A percentile compares a stretch with the other conserved stretches of the same genome.
Conservation (phyloP, 2,888 invertebrate genomes). For the Papilio gigon region DNA sequence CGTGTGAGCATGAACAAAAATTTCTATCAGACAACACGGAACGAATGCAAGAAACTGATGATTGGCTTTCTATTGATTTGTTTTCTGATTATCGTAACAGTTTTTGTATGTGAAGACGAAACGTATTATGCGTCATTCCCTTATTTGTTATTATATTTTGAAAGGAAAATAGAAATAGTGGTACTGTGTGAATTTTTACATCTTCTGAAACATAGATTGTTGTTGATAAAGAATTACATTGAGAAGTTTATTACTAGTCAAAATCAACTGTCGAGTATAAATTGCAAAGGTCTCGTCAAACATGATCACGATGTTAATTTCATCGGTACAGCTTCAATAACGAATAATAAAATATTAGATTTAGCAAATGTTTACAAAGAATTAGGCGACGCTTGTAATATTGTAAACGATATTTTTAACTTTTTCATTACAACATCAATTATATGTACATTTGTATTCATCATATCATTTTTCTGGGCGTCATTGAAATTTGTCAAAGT, state of each 20-base stretch:
- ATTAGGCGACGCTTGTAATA: neutral
- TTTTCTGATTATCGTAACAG: neutral
- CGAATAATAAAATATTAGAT: conserved; percentile 2
- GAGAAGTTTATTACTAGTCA: neutral
- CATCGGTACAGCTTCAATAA: neutral
- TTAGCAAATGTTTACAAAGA: neutral
- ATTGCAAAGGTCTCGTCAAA: neutral
- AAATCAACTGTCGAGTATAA: neutral
- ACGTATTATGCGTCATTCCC: neutral
- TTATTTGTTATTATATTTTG: neutral
- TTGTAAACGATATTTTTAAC: neutral
- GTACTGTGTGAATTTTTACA: conserved; percentile 12
- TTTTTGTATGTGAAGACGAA: neutral
- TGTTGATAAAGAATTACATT: conserved; percentile 55
- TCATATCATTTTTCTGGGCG: conserved; percentile 3
- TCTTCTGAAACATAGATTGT: conserved; percentile 48
- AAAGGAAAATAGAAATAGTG: conserved; percentile 21
- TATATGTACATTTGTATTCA: neutral
- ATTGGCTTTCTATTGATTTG: neutral
- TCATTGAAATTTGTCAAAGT: neutral
- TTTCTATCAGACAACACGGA: neutral
- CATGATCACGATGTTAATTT: neutral
- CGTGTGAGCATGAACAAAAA: neutral
- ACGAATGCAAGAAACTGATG: neutral
- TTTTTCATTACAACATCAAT: neutral